Conservation (phyloP, 2,888 invertebrate genomes). For the Cryptophagus acutangulus region DNA sequence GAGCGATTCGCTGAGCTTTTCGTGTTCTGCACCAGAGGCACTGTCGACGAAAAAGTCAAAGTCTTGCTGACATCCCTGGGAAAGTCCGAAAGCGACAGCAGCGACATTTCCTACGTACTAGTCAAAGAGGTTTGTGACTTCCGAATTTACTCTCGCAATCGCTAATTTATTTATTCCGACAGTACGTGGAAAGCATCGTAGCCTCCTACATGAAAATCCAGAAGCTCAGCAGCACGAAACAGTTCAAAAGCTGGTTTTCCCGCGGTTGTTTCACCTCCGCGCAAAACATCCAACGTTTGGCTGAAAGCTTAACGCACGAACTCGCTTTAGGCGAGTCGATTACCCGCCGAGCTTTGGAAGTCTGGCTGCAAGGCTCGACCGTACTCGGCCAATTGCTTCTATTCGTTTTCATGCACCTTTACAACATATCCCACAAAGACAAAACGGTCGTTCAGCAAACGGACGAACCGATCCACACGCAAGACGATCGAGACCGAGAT, state of each 20-base stretch:
- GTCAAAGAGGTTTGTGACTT: conserved; percentile 57
- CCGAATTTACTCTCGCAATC: too few species aligned
- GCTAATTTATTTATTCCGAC: conserved; percentile 35
- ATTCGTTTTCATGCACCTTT: conserved; percentile 53
- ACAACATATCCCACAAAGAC: conserved; percentile 52
- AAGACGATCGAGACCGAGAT: conserved; percentile 45
- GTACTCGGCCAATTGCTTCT: conserved; percentile 50
- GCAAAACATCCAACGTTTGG: conserved; percentile 55
- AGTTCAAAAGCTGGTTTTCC: conserved; percentile 57
- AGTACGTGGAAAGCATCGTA: conserved; percentile 72
- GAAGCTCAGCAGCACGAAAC: conserved; percentile 53
- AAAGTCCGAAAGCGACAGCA: conserved; percentile 50
- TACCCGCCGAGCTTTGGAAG: conserved; percentile 46
- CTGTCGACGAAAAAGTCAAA: conserved; percentile 58
- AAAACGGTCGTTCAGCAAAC: conserved; percentile 21
- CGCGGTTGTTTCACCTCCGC: conserved; percentile 55
- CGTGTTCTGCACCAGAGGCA: conserved; percentile 65
- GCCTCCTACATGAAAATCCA: conserved; percentile 69
- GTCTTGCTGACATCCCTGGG: conserved; percentile 57
- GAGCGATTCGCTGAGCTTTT: conserved; percentile 65
- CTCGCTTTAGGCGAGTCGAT: conserved; percentile 46
- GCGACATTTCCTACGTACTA: conserved; percentile 57
- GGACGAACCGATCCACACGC: conserved; percentile 29
- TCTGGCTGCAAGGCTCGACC: conserved; percentile 50
- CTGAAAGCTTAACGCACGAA: conserved; percentile 55